Evolutionary conservation across 2,113 vertebrate species (phyloP).

Genomic region (Malurus cyaneus): DNA sequence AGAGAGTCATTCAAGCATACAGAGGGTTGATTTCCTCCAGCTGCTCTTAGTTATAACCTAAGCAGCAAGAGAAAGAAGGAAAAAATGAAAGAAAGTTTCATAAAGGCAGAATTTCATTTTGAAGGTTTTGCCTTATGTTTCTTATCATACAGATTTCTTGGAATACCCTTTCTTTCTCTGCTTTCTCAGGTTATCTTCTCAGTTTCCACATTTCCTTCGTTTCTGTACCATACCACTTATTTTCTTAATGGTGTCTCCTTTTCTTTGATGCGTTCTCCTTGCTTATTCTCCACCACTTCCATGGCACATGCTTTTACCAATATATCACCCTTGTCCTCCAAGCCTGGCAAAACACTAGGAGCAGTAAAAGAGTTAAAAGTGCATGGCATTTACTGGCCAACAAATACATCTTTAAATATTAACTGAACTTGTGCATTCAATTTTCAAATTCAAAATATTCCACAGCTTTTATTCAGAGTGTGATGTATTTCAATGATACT

Average conservation of each 20-base stretch:
- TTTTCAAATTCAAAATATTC: background rate
- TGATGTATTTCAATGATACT: background rate
- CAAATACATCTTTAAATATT: background rate
- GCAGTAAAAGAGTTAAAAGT: background rate
- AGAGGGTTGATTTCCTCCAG: constrained; percentile 27
- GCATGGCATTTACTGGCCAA: background rate
- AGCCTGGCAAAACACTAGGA: background rate
- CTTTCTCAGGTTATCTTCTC: background rate
- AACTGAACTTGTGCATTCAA: background rate
- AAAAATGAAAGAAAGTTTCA: background rate
- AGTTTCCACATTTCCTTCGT: background rate
- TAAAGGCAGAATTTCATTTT: background rate
- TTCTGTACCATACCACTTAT: background rate
- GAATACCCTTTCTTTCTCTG: background rate
- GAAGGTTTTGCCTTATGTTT: background rate
- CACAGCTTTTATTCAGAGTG: background rate
- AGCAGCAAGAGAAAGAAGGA: background rate
- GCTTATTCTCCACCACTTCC: background rate
- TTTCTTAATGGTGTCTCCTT: background rate
- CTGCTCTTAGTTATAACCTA: constrained; percentile 10
- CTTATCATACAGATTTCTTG: background rate
- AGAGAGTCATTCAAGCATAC: constrained; percentile 13
- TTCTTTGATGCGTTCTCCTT: background rate
- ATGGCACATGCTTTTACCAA: background rate
- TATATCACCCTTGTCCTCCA: background rate